Base-by-base conservation (phyloP, 2,113 vertebrate genomes). In the Phylloscopus whistleri region DNA sequence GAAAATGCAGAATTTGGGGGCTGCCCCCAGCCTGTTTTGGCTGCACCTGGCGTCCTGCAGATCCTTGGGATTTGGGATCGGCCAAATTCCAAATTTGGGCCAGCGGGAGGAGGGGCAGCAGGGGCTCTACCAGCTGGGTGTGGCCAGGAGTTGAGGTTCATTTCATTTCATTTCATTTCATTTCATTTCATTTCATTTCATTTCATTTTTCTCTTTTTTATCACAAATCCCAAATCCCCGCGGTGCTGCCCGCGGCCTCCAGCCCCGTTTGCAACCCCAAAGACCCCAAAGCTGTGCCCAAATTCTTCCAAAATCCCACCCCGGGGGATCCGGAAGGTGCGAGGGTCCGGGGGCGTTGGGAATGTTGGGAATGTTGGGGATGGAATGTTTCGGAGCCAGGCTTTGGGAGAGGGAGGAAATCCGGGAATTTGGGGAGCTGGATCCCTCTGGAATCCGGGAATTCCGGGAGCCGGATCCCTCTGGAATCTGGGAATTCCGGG, bases 171-270 rank as follows among this genome's bases (percentile, higher is more conserved):
- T 49, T 49, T 49, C 11, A 0, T 33, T 49, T 26, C 7, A 0
- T 20, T 70, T 73, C 8, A 0, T 14, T 73, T 69, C 39, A 41
- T 41, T 28, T 43, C n/a, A 43, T 43, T 43, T 43, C 20, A 27
- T 51, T 51, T 16, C n/a, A n/a, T n/a, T n/a, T n/a, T 27, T 23
- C 14, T 2, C 24, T 51, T 27, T 51, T 51, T 27, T 51, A 27
- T 14, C 49, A 15, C 48, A 10, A 12, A 41, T 41, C 39, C 39
- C 52, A 74, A 37, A 59, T 75, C 24, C 41, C 72, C 22, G 26
- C 1, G 0, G 11, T 9, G 39, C 19, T 37, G 4, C 52, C 39
- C 22, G 0, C 7, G 0, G 16, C 59, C 58, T 3, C 30, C 69
- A 27, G 23, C 13, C 35, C 72, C 1, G 0, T 30, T 35, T 7